These are phyloP conservation scores for Coryphaenoides rupestris DNA, from an alignment of 2,113 vertebrate genomes.

Conservation along the genomic window DNA sequence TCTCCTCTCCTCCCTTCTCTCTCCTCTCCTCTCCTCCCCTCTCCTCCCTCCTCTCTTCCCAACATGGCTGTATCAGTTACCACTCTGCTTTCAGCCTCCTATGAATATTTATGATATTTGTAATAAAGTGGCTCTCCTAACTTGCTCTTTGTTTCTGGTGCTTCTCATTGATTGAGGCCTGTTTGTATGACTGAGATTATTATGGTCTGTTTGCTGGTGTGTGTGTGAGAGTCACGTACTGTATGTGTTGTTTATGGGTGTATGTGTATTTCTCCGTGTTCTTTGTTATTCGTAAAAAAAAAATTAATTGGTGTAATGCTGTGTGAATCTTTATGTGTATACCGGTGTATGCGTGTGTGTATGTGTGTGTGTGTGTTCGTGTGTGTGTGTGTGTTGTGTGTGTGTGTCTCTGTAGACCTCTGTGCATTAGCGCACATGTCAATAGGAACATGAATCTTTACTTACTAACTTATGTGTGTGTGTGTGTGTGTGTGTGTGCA, in stretches of 20 bases:
- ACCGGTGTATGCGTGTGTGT: slow-evolving; percentile 6
- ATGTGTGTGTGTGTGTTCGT: background rate
- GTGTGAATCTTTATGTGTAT: too few species aligned
- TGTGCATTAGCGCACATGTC: background rate
- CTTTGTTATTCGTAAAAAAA: too few species aligned
- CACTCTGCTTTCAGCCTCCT: slow-evolving; percentile 30
- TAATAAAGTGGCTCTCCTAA: slow-evolving; percentile 51
- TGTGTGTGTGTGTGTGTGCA: background rate
- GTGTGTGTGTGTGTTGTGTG: background rate
- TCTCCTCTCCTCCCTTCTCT: background rate
- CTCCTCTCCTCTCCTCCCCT: slow-evolving; percentile 7
- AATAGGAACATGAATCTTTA: background rate
- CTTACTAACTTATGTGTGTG: background rate
- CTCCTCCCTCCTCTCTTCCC: slow-evolving; percentile 30
- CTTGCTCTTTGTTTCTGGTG: slow-evolving; percentile 34
- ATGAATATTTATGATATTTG: slow-evolving; percentile 57
- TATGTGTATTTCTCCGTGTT: background rate
- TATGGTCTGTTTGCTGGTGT: slow-evolving; percentile 24
- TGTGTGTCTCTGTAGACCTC: background rate
- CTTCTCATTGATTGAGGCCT: slow-evolving; percentile 24
- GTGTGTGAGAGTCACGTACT: background rate
- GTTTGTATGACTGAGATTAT: slow-evolving; percentile 34
- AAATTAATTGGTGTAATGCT: too few species aligned
- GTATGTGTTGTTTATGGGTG: background rate
- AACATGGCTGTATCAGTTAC: slow-evolving; percentile 41